Evolutionary conservation across 2,113 vertebrate species (phyloP), one percentile per base, ranked within the genome.

Genomic region (Vulpes lagopus): DNA sequence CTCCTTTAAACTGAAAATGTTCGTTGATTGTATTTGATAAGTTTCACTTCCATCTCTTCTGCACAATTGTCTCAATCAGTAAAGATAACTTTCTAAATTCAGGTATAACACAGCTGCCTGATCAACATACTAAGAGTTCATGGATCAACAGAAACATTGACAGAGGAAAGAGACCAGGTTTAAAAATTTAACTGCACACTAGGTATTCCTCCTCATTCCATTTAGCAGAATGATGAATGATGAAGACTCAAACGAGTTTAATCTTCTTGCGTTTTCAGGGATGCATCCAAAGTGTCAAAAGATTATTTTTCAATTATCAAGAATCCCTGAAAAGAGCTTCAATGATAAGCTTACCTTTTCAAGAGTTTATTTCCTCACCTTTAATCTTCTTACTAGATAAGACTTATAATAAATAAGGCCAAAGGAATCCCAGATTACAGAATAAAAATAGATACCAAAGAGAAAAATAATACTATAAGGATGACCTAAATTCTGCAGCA

Each of bases 1-100:
- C 30, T 6, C 57, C 93, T 97, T 95, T 62, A 89, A 80, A 81
- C 2, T 89, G 19, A 89, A 96, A 84, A 73, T 35, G 57, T 57
- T 93, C 43, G 16, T 53, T 53, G 62, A 89, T 38, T 62, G 49
- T 89, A 53, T 8, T 51, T 57, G 5, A n/a, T 64, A 85, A 78
- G 8, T 57, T 60, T 95, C 55, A 87, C 15, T 73, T 92, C 57
- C 16, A 35, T 81, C 38, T 95, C 30, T 65, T 86, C 51, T 43
- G 10, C 67, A 82, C 64, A 96, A 73, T 0, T 76, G 25, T 32
- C 35, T 32, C n/a, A 82, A 11, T 78, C 67, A 51, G 53, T 88
- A 79, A 32, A 15, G 25, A 55, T 83, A 87, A 74, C 35, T 71
- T 94, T 64, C 35, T 25, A 84, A 92, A 96, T 65, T 92, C 65